Evolutionary conservation across 2,113 vertebrate species (phyloP).

Genomic region (Cavia porcellus): DNA sequence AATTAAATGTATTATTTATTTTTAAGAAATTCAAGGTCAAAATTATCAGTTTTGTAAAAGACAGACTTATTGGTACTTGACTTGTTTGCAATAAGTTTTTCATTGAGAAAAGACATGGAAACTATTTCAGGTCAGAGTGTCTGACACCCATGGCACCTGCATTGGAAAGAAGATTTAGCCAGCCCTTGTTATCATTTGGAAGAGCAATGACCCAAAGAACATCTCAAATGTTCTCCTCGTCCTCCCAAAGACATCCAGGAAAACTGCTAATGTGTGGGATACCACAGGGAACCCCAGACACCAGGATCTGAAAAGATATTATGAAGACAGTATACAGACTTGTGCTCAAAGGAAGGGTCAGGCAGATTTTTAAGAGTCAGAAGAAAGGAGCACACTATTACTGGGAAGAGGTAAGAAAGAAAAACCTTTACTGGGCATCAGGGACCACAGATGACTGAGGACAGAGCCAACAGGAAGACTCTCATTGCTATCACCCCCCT

Average conservation of each 20-base stretch:
- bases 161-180: not conserved
- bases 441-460: not conserved
- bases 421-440: not conserved
- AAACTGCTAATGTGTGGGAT: not conserved
- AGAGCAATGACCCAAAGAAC: not conserved
- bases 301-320: constrained; percentile 34
- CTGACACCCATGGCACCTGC: not conserved
- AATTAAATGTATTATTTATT: constrained; percentile 28
- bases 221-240: not conserved
- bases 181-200: not conserved
- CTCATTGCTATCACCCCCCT: not conserved
- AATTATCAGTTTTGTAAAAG: constrained; percentile 5
- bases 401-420: not conserved
- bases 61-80: not conserved
- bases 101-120: not conserved
- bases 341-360: not conserved
- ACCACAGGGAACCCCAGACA: not conserved
- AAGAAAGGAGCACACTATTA: constrained; percentile 19
- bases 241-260: not conserved
- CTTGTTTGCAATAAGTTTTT: not conserved
- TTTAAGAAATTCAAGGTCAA: constrained; percentile 24
- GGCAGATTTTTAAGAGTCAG: constrained; percentile 39
- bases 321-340: not conserved
- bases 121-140: not conserved
- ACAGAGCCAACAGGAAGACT: not conserved